phyloP scores from a whole-genome alignment of 2,888 invertebrate species.

The Auanema sp. region DNA sequence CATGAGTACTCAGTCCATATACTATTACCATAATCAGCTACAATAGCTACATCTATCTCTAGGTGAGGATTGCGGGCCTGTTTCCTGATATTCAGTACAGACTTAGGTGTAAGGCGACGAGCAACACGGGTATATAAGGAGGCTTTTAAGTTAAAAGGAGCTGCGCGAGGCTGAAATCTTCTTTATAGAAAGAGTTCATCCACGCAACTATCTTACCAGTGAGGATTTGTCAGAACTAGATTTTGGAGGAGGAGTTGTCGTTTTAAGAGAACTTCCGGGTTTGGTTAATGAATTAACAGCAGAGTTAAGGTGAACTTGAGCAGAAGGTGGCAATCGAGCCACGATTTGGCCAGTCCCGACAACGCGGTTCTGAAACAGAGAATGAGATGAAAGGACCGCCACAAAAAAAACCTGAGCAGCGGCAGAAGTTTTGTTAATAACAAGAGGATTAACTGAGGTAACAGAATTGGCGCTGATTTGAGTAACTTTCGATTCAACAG shows the following conservation, averaged over 20 bases:
- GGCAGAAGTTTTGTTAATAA: slow-evolving; percentile 23
- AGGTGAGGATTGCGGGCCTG: slow-evolving; percentile 9
- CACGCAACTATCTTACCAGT: no score
- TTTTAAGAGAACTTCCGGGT: no score
- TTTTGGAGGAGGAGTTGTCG: no score
- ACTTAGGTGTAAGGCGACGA: slow-evolving; percentile 15
- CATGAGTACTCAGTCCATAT: neutral
- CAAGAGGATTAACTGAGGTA: slow-evolving; percentile 11
- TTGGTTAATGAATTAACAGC: no score
- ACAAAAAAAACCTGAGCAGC: neutral
- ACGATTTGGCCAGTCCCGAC: slow-evolving; percentile 3
- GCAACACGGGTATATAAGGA: slow-evolving; percentile 14
- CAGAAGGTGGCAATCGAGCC: slow-evolving; percentile 5
- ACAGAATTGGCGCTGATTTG: slow-evolving; percentile 3
- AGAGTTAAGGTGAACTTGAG: no score
- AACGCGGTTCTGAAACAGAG: neutral
- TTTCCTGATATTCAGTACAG: slow-evolving; percentile 12
- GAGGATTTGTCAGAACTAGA: no score
- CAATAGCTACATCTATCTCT: neutral
- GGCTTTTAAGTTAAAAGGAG: slow-evolving; percentile 11
- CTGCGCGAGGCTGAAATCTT: neutral
- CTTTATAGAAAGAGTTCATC: neutral
- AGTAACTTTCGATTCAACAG: neutral
- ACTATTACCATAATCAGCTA: no score
- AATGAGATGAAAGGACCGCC: no score